Base-by-base conservation (phyloP, 2,113 vertebrate genomes). In the Lucifuga dentata region DNA sequence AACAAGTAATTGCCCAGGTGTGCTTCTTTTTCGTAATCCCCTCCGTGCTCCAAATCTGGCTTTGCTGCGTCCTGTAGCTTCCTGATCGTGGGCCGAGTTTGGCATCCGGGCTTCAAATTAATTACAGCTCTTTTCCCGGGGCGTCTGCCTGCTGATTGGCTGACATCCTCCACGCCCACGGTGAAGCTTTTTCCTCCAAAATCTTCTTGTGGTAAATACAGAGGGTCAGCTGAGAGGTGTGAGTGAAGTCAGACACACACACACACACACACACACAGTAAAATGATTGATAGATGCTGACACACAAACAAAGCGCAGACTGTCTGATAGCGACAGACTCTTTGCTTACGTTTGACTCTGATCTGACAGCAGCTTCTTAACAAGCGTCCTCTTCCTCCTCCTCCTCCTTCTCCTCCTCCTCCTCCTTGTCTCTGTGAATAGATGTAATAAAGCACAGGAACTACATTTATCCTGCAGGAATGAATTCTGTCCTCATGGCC, bases 301-400 rank as follows among this genome's bases (percentile, higher is more conserved):
- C 67, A 68, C 11, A 16, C 21, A 66, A 3, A 29, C 26, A 29
- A 7, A 29, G 26, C 26, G 7, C 7, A 29, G 26, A 29, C 26
- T 29, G 26, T 29, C 3, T 29, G 26, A 29, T 56, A 26, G 8
- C 73, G 55, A 73, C 45, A 67, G 67, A 67, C 35, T 64, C 24
- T 55, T 59, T 75, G 45, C 76, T 61, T 72, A 57, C 46, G 78
- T 60, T 33, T 41, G n/a, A 48, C 72, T 82, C 84, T 24, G 51
- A 64, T 78, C 70, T 86, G 87, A 86, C 84, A 83, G 66, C 76
- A 58, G 73, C 78, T 74, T 78, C 73, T 73, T 84, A 90, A 91
- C 78, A 76, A 88, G 88, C 73, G 46, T 83, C 48, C 56, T 59
- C 46, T 43, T 60, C 51, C 66, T 67, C 68, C 78, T 64, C 73